Base-by-base conservation (phyloP, 2,797 vertebrate species). In the Pelobates cultripes region DNA sequence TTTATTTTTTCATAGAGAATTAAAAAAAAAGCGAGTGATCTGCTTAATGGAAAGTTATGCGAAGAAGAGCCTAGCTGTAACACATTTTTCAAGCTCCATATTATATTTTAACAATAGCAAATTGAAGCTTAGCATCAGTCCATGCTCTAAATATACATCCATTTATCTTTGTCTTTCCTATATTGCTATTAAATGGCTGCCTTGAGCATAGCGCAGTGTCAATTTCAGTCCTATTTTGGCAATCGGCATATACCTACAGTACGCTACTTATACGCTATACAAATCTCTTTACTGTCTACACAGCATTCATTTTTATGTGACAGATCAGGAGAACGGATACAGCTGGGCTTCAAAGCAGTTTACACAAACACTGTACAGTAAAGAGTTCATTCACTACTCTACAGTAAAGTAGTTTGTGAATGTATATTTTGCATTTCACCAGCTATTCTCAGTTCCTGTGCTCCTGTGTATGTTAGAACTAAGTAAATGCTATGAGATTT, bases 401-500 rank as follows among this genome's bases (percentile, higher is more conserved):
- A 28, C 28, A 28, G 28, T 28, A 28, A 28, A 28, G 28, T 2
- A 28, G 28, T 28, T 28, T 28, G 28, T 28, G 28, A 28, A 28
- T 28, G 28, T 63, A 61, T 78, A 42, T 51, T 12, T 17, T 47
- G 44, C 9, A n/a, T 66, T 66, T 76, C 73, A 43, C 13, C n/a
- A 75, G 70, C 70, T 71, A 51, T 17, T n/a, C 70, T 15, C 73
- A 66, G 43, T 47, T 76, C 17, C 43, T 71, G 17, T 55, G 43
- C 42, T 70, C 43, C 43, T 70, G 69, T n/a, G 55, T 70, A 63
- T 79, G 55, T 71, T 70, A 60, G 28, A 70, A 53, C 67, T 70
- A 55, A n/a, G 57, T 72, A 71, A 76, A 72, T 72, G 69, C 55
- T 63, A 4, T 63, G 44, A 71, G 77, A 79, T 71, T 79, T 79